These are phyloP conservation scores for Standfussiana lucernea DNA, from an alignment of 2,888 invertebrate genomes.

Conservation along the genomic window DNA sequence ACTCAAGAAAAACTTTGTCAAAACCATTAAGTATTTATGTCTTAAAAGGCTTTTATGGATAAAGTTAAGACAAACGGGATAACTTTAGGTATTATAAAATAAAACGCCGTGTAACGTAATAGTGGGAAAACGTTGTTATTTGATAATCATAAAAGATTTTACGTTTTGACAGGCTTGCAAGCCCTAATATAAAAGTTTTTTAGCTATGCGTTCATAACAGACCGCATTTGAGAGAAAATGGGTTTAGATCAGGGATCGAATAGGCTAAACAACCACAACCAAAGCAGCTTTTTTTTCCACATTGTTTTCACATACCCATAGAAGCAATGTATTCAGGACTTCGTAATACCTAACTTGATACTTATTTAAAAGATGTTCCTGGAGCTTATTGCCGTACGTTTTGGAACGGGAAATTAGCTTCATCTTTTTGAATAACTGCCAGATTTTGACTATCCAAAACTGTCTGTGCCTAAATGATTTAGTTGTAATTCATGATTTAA, in stretches of 20 bases:
- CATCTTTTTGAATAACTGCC: too few relatives aligned
- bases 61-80: constrained; percentile 38
- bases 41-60: constrained; percentile 42
- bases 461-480: background rate
- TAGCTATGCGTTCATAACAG: background rate
- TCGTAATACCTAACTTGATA: background rate
- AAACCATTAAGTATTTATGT: constrained; percentile 43
- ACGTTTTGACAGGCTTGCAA: constrained; percentile 3
- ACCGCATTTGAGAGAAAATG: background rate
- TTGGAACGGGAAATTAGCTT: background rate
- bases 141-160: constrained; percentile 13
- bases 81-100: constrained; percentile 42
- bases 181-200: background rate
- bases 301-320: background rate
- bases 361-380: background rate
- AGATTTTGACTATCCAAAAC: background rate
- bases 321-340: background rate
- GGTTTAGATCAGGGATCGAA: too few relatives aligned
- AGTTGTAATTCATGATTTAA: background rate
- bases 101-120: constrained; percentile 4
- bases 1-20: constrained; percentile 14
- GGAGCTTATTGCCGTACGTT: background rate
- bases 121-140: constrained; percentile 8
- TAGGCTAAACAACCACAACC: background rate
- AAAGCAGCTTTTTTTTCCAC: background rate